Evolutionary conservation across 2,888 invertebrate species (phyloP).

Genomic region (Thymelicus acteon): DNA sequence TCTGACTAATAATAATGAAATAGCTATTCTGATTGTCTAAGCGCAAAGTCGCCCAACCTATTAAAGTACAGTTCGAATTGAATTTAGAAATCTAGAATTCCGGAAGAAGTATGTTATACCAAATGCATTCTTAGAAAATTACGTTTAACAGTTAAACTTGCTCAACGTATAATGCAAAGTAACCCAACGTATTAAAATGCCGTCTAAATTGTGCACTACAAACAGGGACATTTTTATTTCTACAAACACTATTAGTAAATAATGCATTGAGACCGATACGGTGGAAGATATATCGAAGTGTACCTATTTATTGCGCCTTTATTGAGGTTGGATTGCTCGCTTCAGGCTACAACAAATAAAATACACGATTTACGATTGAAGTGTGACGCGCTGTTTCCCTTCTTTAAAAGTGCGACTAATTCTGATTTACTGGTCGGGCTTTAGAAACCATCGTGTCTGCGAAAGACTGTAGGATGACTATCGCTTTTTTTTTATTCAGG

Average conservation of each 20-base stretch:
- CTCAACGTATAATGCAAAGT: too few relatives aligned
- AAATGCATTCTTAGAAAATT: too few relatives aligned
- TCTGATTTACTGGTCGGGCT: conserved; percentile 11
- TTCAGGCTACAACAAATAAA: conserved; percentile 5
- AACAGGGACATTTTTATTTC: not conserved
- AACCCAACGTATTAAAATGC: not conserved
- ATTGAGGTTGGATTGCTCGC: not conserved
- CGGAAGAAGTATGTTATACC: too few relatives aligned
- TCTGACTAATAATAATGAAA: too few relatives aligned
- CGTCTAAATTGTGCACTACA: not conserved
- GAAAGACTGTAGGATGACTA: not conserved
- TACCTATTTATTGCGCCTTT: not conserved
- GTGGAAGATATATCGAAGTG: not conserved
- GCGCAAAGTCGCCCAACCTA: too few relatives aligned
- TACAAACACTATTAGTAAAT: too few relatives aligned
- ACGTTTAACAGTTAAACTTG: too few relatives aligned
- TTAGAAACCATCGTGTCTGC: conserved; percentile 2
- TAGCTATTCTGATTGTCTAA: too few relatives aligned
- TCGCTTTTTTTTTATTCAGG: not conserved
- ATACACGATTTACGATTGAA: conserved; percentile 6
- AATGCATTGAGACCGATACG: too few relatives aligned
- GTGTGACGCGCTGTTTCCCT: conserved; percentile 1
- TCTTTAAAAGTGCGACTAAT: conserved; percentile 16
- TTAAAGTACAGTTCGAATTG: too few relatives aligned
- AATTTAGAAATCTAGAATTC: too few relatives aligned